Base-by-base conservation (phyloP, 2,888 invertebrate species). In the Drosophila setosimentum region DNA sequence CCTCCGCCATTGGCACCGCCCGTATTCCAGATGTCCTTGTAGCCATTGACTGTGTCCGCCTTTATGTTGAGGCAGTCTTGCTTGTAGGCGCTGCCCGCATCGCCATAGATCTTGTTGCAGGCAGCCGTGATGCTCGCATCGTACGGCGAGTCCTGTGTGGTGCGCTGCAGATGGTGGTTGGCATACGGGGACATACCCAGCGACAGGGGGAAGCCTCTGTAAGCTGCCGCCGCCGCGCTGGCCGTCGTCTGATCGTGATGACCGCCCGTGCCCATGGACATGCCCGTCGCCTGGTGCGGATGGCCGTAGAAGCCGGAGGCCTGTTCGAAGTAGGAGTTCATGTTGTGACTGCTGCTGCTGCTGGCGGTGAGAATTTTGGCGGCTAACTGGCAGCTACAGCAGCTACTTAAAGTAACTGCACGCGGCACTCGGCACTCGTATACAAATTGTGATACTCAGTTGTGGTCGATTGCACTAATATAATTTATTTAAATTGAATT, bases 251-350 rank as follows among this genome's bases (percentile, higher is more conserved):
- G 96, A 94, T 96, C 95, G 86, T 97, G 97, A 89, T 95, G 95
- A 80, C 95, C 95, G 79, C 95, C 95, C 73, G 95, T 94, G 91
- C 95, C 94, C 93, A 95, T 94, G 72, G 96, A 95, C 92, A 94
- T 94, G 80, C 94, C 95, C 85, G 95, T 95, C 76, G 95, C 95
- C 94, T 97, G 96, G 94, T 97, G 96, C 92, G 97, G 97, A 94
- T 97, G 97, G 92, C 98, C 97, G 94, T 98, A 98, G 95, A 98
- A 98, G 94, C 98, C 98, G 94, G 97, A 96, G 87, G 92, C 92
- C 95, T 98, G 98, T 95, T 98, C 98, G 94, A 98, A 98, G 94
- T 98, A 98, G 93, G 98, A 98, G 96, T 98, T 98, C 98, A 98
- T 98, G 77, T 88, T 93, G 92, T 89, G 90, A 21, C 37, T 29